Conservation (phyloP, 2,888 invertebrate genomes). For the Muscina levida region DNA sequence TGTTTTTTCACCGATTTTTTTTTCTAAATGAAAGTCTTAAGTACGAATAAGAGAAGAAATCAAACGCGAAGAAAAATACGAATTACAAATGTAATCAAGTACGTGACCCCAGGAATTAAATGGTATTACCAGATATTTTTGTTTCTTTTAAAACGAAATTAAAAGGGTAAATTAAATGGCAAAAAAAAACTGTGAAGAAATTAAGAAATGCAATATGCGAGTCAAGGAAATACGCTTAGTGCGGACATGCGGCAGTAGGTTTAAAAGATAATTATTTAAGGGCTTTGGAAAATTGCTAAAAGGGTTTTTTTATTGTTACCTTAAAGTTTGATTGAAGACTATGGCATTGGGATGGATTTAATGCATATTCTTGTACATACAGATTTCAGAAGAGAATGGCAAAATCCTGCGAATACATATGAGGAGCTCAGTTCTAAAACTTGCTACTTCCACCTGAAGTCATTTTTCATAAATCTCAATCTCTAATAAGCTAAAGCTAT, state of each 20-base stretch:
- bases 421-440: no score
- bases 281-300: no score
- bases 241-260: slow-evolving; percentile 3
- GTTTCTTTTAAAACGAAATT: background rate
- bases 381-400: no score
- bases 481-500: no score
- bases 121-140: slow-evolving; percentile 56
- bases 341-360: no score
- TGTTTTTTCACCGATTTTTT: slow-evolving; percentile 8
- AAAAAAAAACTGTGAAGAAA: background rate
- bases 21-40: slow-evolving; percentile 44
- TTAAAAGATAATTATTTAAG: no score
- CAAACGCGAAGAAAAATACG: slow-evolving; percentile 5
- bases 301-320: no score
- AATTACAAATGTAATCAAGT: slow-evolving; percentile 65
- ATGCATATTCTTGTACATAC: no score
- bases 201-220: background rate
- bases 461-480: no score
- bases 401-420: no score
- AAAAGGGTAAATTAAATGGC: slow-evolving; percentile 17
- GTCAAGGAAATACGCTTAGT: background rate
- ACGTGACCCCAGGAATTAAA: slow-evolving; percentile 64
- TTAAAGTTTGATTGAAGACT: no score
- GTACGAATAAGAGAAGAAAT: slow-evolving; percentile 19
- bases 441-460: no score